Conservation (phyloP, 2,113 vertebrate species). For the Arvicanthis niloticus region DNA sequence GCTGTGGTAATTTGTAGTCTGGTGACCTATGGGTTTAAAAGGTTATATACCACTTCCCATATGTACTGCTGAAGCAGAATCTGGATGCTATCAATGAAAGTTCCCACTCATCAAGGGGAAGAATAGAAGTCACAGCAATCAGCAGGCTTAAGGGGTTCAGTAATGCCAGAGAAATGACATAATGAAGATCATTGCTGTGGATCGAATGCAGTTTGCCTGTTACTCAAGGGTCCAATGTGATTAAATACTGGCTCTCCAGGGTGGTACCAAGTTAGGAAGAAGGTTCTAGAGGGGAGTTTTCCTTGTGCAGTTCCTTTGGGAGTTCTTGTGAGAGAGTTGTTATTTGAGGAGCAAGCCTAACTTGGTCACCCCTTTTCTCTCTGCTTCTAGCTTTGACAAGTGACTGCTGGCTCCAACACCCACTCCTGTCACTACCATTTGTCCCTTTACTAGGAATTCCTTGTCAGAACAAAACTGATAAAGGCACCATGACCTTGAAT, state of each 20-base stretch:
- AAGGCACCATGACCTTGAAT: not conserved
- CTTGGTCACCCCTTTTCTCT: not conserved
- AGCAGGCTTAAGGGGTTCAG: not conserved
- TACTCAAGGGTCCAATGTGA: too few relatives aligned
- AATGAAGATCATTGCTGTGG: not conserved
- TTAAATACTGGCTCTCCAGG: not conserved
- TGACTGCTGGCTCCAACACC: not conserved
- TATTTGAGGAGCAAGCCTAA: not conserved
- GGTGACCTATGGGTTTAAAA: not conserved
- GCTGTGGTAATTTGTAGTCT: not conserved
- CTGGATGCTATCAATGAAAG: not conserved
- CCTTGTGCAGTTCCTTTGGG: not conserved
- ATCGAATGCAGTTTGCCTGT: not conserved
- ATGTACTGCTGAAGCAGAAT: not conserved
- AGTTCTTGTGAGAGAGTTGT: not conserved
- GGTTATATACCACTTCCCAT: not conserved
- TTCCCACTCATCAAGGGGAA: not conserved
- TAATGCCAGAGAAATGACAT: not conserved
- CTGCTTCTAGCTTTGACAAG: not conserved
- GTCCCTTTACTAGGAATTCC: not conserved
- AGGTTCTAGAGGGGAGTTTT: not conserved
- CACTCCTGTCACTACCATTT: not conserved
- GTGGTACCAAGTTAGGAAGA: not conserved
- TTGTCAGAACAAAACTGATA: not conserved
- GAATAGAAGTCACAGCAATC: not conserved